Conservation (phyloP, 2,113 vertebrate species). For the Gorsachius goisagi region DNA sequence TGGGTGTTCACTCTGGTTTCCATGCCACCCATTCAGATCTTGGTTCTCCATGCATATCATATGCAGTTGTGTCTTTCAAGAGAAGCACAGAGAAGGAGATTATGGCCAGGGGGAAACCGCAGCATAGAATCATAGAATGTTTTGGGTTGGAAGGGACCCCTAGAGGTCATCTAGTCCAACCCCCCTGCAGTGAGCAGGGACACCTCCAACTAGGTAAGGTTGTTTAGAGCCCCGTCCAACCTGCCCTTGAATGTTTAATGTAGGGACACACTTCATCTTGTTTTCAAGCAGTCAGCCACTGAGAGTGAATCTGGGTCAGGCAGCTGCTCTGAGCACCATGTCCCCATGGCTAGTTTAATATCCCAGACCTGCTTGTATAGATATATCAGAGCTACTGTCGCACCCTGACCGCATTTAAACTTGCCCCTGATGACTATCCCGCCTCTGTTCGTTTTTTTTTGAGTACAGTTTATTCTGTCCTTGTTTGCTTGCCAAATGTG, state of each 20-base stretch:
- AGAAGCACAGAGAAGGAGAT: neutral
- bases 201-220: no score
- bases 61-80: neutral
- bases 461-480: neutral
- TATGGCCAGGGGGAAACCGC: neutral
- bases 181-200: no score
- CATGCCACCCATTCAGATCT: neutral
- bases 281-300: neutral
- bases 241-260: no score
- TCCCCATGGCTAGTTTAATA: neutral
- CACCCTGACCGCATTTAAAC: neutral
- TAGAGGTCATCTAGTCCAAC: no score
- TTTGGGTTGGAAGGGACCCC: no score
- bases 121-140: neutral
- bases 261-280: neutral
- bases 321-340: neutral
- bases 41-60: neutral
- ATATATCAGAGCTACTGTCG: neutral
- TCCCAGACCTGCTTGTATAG: neutral
- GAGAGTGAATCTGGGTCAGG: neutral
- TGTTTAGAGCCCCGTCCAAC: no score
- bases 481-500: neutral
- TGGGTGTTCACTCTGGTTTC: neutral
- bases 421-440: neutral
- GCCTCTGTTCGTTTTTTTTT: neutral